Evolutionary conservation across 2,113 vertebrate species (phyloP).

Genomic region (Centropristis striata): DNA sequence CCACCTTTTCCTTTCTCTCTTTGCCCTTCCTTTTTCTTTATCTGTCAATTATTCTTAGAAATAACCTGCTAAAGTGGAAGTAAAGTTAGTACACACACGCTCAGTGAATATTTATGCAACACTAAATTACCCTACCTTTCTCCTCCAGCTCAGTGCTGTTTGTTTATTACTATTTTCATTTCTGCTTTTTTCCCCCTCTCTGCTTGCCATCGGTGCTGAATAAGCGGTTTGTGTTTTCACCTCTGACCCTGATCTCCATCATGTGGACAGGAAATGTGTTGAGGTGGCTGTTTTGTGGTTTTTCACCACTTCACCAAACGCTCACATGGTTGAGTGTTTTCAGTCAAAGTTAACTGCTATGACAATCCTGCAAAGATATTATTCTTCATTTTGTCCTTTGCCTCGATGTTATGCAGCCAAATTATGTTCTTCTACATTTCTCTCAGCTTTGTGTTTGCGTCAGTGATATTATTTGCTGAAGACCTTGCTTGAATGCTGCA

Average conservation of each 20-base stretch:
- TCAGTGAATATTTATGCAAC: neutral
- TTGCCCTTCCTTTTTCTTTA: constrained; percentile 15
- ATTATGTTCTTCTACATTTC: neutral
- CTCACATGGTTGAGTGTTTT: constrained; percentile 7
- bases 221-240: constrained; percentile 52
- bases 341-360: neutral
- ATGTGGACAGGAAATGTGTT: constrained; percentile 73
- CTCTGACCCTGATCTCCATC: constrained; percentile 50
- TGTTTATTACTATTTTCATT: constrained; percentile 70
- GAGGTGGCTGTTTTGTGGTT: constrained; percentile 36
- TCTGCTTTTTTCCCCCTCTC: constrained; percentile 63
- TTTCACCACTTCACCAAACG: neutral
- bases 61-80: neutral
- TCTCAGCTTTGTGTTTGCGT: neutral
- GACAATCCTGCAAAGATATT: neutral
- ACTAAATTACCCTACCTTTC: neutral
- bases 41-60: constrained; percentile 13
- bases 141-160: constrained; percentile 4
- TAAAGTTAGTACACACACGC: too few relatives aligned
- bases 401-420: neutral
- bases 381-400: neutral
- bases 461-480: neutral
- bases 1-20: neutral
- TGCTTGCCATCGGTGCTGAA: constrained; percentile 44
- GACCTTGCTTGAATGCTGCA: constrained; percentile 12